Evolutionary conservation across 2,113 vertebrate species (phyloP).

Genomic region (Atlantisia rogersi): DNA sequence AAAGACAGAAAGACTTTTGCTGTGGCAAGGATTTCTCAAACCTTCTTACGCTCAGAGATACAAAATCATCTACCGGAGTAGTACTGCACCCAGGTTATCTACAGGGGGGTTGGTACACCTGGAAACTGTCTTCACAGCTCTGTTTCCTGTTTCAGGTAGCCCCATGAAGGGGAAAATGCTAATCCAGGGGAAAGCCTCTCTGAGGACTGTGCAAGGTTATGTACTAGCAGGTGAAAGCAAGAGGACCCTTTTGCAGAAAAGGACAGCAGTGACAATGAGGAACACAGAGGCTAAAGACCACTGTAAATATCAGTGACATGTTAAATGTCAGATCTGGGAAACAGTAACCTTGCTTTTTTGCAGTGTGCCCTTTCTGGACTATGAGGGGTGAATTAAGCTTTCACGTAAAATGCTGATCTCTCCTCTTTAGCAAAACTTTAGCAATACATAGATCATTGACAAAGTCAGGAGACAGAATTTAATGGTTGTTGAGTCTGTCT

Average conservation of each 20-base stretch:
- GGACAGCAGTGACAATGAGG: background rate
- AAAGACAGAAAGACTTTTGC: background rate
- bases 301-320: background rate
- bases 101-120: too few species aligned
- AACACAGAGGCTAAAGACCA: background rate
- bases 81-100: background rate
- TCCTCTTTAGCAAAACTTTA: background rate
- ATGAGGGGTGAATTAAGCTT: background rate
- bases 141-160: background rate
- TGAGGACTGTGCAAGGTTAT: background rate
- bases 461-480: background rate
- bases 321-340: background rate
- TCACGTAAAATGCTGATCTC: background rate
- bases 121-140: background rate
- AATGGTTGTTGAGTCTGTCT: background rate
- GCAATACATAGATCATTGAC: background rate
- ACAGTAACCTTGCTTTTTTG: background rate
- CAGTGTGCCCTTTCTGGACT: background rate
- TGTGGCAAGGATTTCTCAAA: background rate
- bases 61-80: background rate
- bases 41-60: background rate
- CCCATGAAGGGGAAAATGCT: background rate
- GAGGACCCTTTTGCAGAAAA: background rate
- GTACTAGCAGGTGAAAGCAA: background rate
- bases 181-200: background rate